These are phyloP conservation scores for Alligator sinensis DNA, from an alignment of 2,113 vertebrate species.

Conservation along the genomic window DNA sequence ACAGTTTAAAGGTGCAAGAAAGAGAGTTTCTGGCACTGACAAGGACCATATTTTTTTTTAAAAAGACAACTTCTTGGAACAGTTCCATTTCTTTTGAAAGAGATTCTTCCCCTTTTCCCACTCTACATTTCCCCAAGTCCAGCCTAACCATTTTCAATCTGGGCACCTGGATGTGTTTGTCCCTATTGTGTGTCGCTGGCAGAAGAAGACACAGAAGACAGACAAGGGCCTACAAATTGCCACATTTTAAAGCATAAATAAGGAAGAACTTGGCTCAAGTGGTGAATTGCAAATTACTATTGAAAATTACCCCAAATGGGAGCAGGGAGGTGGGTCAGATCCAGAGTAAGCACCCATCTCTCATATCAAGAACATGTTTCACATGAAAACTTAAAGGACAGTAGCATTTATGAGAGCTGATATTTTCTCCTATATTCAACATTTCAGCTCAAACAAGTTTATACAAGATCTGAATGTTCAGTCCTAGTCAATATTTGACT, in stretches of 20 bases:
- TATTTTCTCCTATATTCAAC: not conserved
- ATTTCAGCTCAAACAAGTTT: not conserved
- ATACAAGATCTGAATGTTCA: not conserved
- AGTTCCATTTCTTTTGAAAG: conserved; percentile 25
- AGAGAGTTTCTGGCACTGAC: conserved; percentile 56
- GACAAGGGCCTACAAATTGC: not conserved
- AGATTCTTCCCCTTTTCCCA: conserved; percentile 8
- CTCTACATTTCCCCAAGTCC: not conserved
- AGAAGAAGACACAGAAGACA: not conserved
- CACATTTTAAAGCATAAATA: not conserved
- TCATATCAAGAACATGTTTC: not conserved
- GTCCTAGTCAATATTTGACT: not conserved
- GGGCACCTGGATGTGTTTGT: not conserved
- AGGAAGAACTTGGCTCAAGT: not conserved
- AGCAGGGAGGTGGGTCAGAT: not conserved
- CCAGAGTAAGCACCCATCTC: not conserved
- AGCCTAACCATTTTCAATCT: not conserved
- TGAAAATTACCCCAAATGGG: not conserved
- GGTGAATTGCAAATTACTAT: not conserved
- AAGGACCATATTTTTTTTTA: not conserved
- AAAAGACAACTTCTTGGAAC: conserved; percentile 28
- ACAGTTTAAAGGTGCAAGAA: conserved; percentile 52
- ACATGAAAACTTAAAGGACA: not conserved
- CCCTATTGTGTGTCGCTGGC: not conserved
- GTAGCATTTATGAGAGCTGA: not conserved